Conservation (phyloP, 2,113 vertebrate genomes). For the Pygoscelis adeliae region DNA sequence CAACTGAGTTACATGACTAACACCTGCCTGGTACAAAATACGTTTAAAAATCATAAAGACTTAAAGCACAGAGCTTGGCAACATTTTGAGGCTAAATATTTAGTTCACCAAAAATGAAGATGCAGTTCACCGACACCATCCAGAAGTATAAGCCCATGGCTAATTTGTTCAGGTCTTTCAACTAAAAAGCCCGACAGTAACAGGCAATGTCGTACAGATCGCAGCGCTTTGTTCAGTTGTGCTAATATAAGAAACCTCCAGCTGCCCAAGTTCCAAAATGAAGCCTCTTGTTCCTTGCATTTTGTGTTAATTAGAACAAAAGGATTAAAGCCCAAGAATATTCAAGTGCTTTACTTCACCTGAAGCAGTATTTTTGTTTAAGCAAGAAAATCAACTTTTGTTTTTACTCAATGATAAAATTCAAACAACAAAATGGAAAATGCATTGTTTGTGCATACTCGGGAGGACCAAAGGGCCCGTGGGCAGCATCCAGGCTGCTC, state of each 20-base stretch:
- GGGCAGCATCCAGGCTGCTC: background rate
- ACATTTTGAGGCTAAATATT: background rate
- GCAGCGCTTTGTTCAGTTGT: accelerated
- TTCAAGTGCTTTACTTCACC: background rate
- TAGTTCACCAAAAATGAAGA: background rate
- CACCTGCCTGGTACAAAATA: background rate
- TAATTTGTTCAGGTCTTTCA: background rate
- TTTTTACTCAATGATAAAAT: background rate
- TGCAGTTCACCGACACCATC: accelerated
- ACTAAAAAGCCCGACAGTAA: background rate
- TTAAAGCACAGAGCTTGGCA: background rate
- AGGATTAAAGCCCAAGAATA: background rate
- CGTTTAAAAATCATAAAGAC: accelerated
- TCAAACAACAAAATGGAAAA: background rate
- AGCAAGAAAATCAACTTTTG: background rate
- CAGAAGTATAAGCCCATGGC: background rate
- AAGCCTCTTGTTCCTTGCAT: background rate
- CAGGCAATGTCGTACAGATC: accelerated
- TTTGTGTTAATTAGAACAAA: background rate
- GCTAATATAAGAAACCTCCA: background rate
- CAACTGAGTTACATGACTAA: accelerated
- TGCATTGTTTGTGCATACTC: accelerated
- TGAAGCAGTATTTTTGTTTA: background rate
- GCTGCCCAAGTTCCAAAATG: background rate
- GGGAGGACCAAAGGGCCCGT: background rate